phyloP scores from a whole-genome alignment of 2,113 vertebrate genomes.

The Chunga burmeisteri region DNA sequence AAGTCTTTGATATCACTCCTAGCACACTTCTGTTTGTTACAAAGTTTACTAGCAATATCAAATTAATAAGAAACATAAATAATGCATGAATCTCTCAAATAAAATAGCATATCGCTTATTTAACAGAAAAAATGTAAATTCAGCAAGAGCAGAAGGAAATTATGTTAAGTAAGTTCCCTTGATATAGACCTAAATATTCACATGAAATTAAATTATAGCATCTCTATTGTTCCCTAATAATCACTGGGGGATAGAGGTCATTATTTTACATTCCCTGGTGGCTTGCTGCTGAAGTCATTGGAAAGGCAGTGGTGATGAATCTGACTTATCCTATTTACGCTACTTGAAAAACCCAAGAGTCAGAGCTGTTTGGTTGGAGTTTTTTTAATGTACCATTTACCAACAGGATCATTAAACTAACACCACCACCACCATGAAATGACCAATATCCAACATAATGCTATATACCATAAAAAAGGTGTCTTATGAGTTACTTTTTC shows the following conservation, averaged over 20 bases:
- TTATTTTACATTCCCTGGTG: neutral
- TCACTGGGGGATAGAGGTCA: neutral
- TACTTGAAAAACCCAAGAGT: neutral
- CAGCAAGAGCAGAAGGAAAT: neutral
- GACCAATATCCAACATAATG: neutral
- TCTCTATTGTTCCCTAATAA: neutral
- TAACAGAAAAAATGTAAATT: neutral
- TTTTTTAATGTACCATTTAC: neutral
- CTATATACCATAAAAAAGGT: neutral
- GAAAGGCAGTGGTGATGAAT: neutral
- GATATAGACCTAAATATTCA: neutral
- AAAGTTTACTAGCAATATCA: neutral
- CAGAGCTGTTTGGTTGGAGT: neutral
- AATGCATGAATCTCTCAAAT: neutral
- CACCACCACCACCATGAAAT: neutral
- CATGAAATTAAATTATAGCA: neutral
- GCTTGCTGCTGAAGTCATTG: neutral
- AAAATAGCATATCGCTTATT: neutral
- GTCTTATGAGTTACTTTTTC: neutral
- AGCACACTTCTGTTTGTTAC: neutral
- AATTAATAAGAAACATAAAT: neutral
- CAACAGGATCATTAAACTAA: neutral
- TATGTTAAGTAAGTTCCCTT: neutral
- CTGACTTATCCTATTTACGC: neutral
- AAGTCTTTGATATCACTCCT: neutral